These are phyloP conservation scores for zebrafish (Danio rerio) DNA, from an alignment of 2,113 vertebrate genomes.

Conservation along the genomic window GRCz12tu NC_133177.1:38317501-38318000, in stretches of 20 bases:
- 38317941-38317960: conserved; percentile 12
- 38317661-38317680: conserved; percentile 18
- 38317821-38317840: conserved; percentile 25
- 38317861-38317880: conserved; percentile 2
- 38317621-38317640: neutral
- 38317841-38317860: conserved; percentile 25
- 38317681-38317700: conserved; percentile 40
- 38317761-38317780: neutral
- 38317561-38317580: conserved; percentile 36
- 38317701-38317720: neutral
- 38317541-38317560: conserved; percentile 11
- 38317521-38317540: conserved; percentile 20
- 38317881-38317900: conserved; percentile 32
- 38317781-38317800: conserved; percentile 13
- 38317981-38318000: too few relatives aligned
- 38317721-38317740: neutral
- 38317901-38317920: conserved; percentile 3
- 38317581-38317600: conserved; percentile 33
- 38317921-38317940: conserved; percentile 31
- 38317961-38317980: conserved; percentile 2
- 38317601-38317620: conserved; percentile 43
- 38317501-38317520: neutral
- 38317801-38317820: neutral
- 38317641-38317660: conserved; percentile 42
- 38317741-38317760: neutral